phyloP scores from a whole-genome alignment of 1,140 invertebrate genomes.

The Thaumatotibia leucotreta region DNA sequence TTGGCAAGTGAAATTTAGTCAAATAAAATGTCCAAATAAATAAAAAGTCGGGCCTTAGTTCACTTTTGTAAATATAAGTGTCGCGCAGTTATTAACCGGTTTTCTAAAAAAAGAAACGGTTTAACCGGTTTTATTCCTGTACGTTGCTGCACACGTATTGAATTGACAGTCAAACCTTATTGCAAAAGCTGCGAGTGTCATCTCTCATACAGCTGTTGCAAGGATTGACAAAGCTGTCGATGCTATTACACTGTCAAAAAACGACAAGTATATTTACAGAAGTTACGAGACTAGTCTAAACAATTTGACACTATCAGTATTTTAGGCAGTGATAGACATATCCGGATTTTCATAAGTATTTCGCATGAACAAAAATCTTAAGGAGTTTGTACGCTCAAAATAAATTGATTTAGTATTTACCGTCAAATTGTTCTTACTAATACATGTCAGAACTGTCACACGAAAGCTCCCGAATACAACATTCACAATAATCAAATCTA shows the following conservation, averaged over 20 bases:
- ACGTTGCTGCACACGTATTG: not conserved
- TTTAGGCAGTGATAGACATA: not conserved
- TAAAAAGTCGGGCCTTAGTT: not conserved
- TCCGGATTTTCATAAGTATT: not conserved
- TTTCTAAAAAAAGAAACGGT: not conserved
- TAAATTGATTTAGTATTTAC: not conserved
- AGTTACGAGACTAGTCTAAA: not conserved
- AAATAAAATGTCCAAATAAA: not conserved
- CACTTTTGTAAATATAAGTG: not conserved
- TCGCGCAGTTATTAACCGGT: slow-evolving; percentile 16
- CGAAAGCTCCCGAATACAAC: not conserved
- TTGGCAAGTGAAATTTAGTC: slow-evolving; percentile 12
- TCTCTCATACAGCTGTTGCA: not conserved
- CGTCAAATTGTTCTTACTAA: not conserved
- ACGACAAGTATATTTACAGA: not conserved
- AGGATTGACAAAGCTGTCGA: not conserved
- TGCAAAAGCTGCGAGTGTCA: slow-evolving; percentile 1
- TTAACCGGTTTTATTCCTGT: too few species aligned
- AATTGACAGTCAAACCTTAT: not conserved
- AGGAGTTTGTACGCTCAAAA: too few species aligned
- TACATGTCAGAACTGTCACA: not conserved
- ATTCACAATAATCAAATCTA: not conserved
- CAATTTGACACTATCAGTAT: not conserved
- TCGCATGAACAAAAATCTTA: not conserved
- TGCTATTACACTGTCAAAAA: not conserved